Evolutionary conservation across 2,888 invertebrate genomes (phyloP), one percentile per base, ranked within the genome.

Genomic region (Aquatica leii): DNA sequence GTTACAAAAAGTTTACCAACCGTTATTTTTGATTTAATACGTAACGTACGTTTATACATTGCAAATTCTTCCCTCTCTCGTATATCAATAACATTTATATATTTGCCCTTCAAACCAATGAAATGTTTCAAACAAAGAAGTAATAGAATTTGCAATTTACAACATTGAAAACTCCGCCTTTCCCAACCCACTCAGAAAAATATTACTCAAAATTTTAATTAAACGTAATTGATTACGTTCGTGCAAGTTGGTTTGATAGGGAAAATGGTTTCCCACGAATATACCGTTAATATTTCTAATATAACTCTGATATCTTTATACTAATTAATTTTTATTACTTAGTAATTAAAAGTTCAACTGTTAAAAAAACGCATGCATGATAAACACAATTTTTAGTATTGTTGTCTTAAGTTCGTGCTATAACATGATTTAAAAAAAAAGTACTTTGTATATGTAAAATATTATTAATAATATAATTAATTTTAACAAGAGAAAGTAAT

Each of bases 231-330:
- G 60, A 60, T 60, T 60, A 40, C 49, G 49, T 49, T 54, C 60
- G 60, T 54, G 60, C 60, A 59, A 24, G 52, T 15, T 17, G n/a
- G 31, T 43, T 24, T 20, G 54, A 60, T 60, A 41, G 21, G 54
- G 54, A 24, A 60, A 60, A 54, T 54, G 49, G 24, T 54, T 60
- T 60, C 60, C 60, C 60, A 60, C 60, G 60, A 37, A 60, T 41
- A 41, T 50, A 54, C 60, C 60, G 60, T 60, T 60, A 54, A 15
- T 48, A 34, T 46, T 48, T 60, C 60, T 40, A 35, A 54, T 60
- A 55, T 54, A 48, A 31, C 24, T 49, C 49, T 31, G 41, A 41
- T 18, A 43, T 54, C 17, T 18, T 20, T n/a, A 51, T 31, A 43
- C 46, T 59, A 59, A 59, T 59, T 59, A 59, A 59, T 31, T 59